Evolutionary conservation across 2,113 vertebrate genomes (phyloP), one percentile per base, ranked within the genome.

Genomic region (Camelus bactrianus): DNA sequence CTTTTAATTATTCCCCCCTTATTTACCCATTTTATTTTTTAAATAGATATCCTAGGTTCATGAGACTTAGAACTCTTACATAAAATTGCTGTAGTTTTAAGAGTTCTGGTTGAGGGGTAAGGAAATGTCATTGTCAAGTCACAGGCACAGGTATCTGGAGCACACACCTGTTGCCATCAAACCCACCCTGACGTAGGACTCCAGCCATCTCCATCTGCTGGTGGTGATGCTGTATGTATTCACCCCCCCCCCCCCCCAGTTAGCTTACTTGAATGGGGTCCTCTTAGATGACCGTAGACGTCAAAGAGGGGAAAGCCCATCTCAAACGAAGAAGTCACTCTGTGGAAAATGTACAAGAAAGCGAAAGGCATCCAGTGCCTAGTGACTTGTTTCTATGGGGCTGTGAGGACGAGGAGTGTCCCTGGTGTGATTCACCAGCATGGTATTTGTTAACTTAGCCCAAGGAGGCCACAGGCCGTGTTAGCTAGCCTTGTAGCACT

Each of bases 401-500:
- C 50, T 70, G 0, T 0, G 20, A 32, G 26, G 85, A 83, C 8
- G 13, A 93, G 80, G 65, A 20, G 77, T 95, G 70, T 52, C 84
- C 30, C 54, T 48, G 56, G 50, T 50, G 38, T 97, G 93, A 98
- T 24, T 97, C 97, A 97, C 35, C 58, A 69, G 28, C 5, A 3
- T 67, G 76, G 80, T 76, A 97, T 96, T 77, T 69, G 24, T 79
- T 58, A 76, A 54, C 56, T 69, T 81, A 91, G 62, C 54, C 28
- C 12, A 26, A 16, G 54, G 91, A 97, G 62, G 73, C 72, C 58
- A 73, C 38, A 80, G 65, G 14, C 48, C 35, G 7, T 86, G 50
- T 97, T 52, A 70, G 52, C 30, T 72, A 3, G 50, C n/a, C 46
- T n/a, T 28, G 4, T 2, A 52, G 80, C 3, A 52, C 76, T 12